Evolutionary conservation across 2,888 invertebrate species (phyloP).

Genomic region (Drosophila ustulata): DNA sequence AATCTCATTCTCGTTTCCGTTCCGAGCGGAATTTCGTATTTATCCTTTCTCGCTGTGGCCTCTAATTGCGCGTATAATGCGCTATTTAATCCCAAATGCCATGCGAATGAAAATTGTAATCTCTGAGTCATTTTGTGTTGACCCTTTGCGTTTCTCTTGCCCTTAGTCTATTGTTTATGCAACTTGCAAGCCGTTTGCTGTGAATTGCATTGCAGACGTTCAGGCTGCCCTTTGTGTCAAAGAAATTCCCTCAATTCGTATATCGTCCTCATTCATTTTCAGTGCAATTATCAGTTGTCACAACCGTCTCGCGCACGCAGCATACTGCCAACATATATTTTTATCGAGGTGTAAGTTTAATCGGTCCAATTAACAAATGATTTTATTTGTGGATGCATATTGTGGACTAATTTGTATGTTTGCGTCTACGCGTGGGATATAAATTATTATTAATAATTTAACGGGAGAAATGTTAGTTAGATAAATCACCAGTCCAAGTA

Average conservation of each 20-base stretch:
- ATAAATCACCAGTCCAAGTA: too few species aligned
- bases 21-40: neutral
- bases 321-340: constrained; percentile 29
- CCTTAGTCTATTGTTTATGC: constrained; percentile 14
- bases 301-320: constrained; percentile 36
- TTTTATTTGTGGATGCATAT: neutral
- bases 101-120: constrained; percentile 52
- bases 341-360: constrained; percentile 7
- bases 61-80: constrained; percentile 55
- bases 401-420: too few species aligned
- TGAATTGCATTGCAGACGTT: constrained; percentile 41
- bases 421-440: too few species aligned
- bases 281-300: constrained; percentile 46
- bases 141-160: neutral
- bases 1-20: neutral
- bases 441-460: too few species aligned
- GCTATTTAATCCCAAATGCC: constrained; percentile 47
- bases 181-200: constrained; percentile 7
- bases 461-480: too few species aligned
- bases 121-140: constrained; percentile 49
- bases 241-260: constrained; percentile 14
- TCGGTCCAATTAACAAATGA: neutral
- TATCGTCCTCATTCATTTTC: constrained; percentile 31
- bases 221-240: constrained; percentile 5
- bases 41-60: constrained; percentile 12